Percentiles rank a stretch among this genome's conserved stretches.
Evolutionary conservation across 2,113 vertebrate genomes (phyloP).

Genomic region (Onychorhynchus coronatus): DNA sequence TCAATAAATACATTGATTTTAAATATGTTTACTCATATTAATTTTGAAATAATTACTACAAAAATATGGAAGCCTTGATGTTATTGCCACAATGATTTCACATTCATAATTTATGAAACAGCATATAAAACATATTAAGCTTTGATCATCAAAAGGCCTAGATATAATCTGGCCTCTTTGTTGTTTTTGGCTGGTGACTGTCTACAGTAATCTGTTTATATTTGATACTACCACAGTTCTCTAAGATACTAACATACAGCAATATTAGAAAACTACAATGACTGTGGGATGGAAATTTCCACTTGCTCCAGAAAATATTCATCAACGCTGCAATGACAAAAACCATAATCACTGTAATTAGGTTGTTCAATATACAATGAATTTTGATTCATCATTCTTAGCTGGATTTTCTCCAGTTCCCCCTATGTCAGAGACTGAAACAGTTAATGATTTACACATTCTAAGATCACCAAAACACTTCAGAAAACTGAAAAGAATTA

Average conservation of each 20-base stretch:
- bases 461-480: no score
- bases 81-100: constrained; percentile 39
- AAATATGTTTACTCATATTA: constrained; percentile 60
- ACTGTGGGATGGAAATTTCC: not conserved
- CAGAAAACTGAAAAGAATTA: no score
- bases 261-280: not conserved
- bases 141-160: constrained; percentile 49
- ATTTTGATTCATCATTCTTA: not conserved
- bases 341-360: not conserved
- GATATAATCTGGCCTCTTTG: constrained; percentile 39
- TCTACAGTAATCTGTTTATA: constrained; percentile 23
- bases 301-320: not conserved
- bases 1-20: constrained; percentile 56
- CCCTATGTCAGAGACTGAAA: no score
- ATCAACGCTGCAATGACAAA: constrained; percentile 3
- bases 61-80: constrained; percentile 47
- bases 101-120: constrained; percentile 67
- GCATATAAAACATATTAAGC: constrained; percentile 28
- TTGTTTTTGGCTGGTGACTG: constrained; percentile 32
- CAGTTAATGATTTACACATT: no score
- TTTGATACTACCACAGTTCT: not conserved
- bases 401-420: not conserved
- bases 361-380: not conserved
- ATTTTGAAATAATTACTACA: constrained; percentile 64
- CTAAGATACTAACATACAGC: not conserved